phyloP scores from a whole-genome alignment of 2,113 vertebrate species.

The Uria aalge region DNA sequence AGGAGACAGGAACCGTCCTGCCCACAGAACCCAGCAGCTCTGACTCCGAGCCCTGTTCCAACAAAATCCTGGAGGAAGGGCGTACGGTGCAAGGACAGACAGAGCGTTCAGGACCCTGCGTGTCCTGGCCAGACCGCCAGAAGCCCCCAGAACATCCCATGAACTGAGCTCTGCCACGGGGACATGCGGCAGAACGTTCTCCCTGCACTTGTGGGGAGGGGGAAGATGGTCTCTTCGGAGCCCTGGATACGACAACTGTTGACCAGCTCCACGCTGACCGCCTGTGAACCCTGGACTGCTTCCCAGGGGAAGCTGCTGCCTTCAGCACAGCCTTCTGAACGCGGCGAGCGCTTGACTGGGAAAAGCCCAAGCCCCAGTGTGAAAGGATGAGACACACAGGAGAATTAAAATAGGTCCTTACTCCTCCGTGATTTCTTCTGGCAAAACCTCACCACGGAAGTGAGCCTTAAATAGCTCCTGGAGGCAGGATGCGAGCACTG shows the following conservation, averaged over 20 bases:
- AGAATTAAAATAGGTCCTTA: constrained; percentile 46
- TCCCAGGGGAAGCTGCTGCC: background rate
- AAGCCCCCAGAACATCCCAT: background rate
- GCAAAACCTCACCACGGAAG: constrained; percentile 93
- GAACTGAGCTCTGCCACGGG: background rate
- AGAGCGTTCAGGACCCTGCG: background rate
- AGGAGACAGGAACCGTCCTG: background rate
- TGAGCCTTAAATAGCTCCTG: constrained; percentile 93
- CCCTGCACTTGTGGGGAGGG: background rate
- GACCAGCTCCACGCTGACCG: background rate
- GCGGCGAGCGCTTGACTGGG: rapidly evolving
- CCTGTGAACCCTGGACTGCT: background rate
- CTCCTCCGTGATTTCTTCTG: constrained; percentile 95
- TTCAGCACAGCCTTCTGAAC: background rate
- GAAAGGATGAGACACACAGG: background rate
- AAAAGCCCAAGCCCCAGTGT: background rate
- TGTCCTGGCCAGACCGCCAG: background rate
- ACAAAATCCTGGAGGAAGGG: background rate
- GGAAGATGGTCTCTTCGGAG: rapidly evolving
- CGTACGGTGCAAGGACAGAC: background rate
- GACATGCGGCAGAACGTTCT: background rate
- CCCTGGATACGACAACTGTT: background rate
- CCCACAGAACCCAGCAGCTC: background rate
- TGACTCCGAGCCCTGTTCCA: rapidly evolving
- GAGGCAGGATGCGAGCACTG: constrained; percentile 89